Conservation (phyloP, 2,113 vertebrate genomes). For the Nesoenas mayeri region DNA sequence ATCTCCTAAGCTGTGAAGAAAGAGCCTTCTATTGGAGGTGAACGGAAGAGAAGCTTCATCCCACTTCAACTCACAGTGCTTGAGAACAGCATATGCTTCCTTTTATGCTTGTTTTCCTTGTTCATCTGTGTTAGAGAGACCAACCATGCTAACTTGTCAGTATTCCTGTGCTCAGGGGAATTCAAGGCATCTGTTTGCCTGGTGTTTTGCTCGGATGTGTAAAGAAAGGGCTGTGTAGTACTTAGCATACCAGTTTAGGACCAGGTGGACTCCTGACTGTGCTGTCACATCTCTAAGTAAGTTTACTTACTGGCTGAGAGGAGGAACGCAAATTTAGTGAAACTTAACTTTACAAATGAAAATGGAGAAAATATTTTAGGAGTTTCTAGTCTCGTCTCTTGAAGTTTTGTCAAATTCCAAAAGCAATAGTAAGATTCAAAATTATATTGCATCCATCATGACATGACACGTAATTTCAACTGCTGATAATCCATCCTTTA, state of each 20-base stretch:
- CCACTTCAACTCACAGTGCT: accelerated
- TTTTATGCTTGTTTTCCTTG: background rate
- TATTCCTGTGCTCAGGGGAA: background rate
- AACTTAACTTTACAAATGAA: background rate
- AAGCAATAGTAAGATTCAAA: background rate
- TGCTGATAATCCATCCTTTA: background rate
- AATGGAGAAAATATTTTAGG: background rate
- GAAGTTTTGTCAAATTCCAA: background rate
- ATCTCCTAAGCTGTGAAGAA: background rate
- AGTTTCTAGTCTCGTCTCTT: background rate
- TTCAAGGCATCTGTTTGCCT: background rate
- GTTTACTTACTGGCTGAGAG: background rate
- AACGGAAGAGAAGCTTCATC: background rate
- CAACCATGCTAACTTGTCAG: background rate
- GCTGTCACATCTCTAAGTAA: background rate
- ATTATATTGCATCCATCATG: background rate
- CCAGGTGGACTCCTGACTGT: background rate
- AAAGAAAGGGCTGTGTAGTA: background rate
- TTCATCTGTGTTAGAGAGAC: background rate
- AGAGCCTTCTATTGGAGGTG: background rate
- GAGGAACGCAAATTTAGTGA: background rate
- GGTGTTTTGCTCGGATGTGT: background rate
- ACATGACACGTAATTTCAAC: background rate
- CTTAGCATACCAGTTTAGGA: accelerated
- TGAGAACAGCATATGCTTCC: background rate